Percentiles rank a stretch among this genome's conserved stretches.
Evolutionary conservation across 2,797 vertebrate species (phyloP).

Genomic region (Eurystomus glaucurus): DNA sequence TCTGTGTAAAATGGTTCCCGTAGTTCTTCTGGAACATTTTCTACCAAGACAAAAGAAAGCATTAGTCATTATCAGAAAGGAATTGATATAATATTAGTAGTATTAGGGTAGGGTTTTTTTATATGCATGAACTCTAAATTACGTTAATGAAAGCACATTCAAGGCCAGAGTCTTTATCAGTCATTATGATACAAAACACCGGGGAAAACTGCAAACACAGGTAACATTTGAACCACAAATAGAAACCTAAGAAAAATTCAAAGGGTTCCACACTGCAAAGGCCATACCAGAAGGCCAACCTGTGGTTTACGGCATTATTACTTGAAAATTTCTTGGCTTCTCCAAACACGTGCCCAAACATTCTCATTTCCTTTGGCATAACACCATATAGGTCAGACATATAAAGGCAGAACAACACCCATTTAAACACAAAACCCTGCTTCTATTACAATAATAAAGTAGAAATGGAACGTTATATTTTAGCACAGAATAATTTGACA

Average conservation of each 20-base stretch:
- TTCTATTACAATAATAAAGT: neutral
- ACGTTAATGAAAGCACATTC: neutral
- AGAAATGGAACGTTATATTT: neutral
- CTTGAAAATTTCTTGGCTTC: neutral
- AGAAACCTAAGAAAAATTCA: neutral
- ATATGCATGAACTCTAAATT: neutral
- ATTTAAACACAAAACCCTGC: neutral
- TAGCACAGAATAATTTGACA: neutral
- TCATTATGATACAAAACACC: neutral
- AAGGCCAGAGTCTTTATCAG: neutral
- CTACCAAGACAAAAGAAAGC: conserved; percentile 73
- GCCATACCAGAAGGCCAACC: neutral
- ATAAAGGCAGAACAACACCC: neutral
- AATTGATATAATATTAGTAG: rapidly evolving
- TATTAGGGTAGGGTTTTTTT: neutral
- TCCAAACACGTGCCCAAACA: neutral
- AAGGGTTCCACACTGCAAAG: neutral
- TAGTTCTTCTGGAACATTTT: conserved; percentile 92
- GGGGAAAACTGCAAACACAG: neutral
- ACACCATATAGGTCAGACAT: neutral
- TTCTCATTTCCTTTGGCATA: neutral
- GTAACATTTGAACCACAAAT: neutral
- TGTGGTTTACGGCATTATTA: neutral
- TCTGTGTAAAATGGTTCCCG: conserved; percentile 96
- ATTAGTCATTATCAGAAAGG: neutral